These are phyloP conservation scores for Podilymbus podiceps DNA, from an alignment of 2,113 vertebrate species.

Conservation along the genomic window DNA sequence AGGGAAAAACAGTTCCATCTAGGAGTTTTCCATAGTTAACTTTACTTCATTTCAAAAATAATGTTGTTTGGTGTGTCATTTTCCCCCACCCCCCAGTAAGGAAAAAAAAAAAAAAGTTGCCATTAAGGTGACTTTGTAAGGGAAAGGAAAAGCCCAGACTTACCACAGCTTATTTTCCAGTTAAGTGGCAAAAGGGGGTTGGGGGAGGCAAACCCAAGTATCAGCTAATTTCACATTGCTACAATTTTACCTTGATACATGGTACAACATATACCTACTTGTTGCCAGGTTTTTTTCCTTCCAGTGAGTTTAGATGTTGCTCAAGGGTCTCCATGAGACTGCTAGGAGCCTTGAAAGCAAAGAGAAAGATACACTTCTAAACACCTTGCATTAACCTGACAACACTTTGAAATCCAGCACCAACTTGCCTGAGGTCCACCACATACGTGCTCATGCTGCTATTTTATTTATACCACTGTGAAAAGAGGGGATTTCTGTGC, in stretches of 20 bases:
- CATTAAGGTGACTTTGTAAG: not conserved
- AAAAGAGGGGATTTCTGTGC: not conserved
- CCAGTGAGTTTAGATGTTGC: conserved; percentile 96
- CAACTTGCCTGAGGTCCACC: not conserved
- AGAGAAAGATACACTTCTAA: conserved; percentile 40
- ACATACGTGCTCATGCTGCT: not conserved
- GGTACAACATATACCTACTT: conserved; percentile 71
- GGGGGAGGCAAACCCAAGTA: not conserved
- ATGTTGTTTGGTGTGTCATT: fast-evolving
- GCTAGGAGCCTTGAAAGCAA: conserved; percentile 88
- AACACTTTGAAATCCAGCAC: not conserved
- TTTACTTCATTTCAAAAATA: not conserved
- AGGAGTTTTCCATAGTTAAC: not conserved
- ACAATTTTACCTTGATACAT: not conserved
- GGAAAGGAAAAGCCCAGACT: not conserved
- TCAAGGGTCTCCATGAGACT: conserved; percentile 98
- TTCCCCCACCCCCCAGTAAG: not conserved
- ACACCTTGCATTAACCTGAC: not conserved
- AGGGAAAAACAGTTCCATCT: not conserved
- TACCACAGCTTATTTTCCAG: not conserved
- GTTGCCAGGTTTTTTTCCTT: conserved; percentile 92
- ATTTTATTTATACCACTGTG: not conserved
- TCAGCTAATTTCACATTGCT: not conserved
- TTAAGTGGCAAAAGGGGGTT: not conserved
- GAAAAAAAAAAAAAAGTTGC: not conserved